A percentile compares a stretch with the other conserved stretches of the same genome.
phyloP scores from a whole-genome alignment of 2,113 vertebrate genomes.

The Pangasianodon hypophthalmus region DNA sequence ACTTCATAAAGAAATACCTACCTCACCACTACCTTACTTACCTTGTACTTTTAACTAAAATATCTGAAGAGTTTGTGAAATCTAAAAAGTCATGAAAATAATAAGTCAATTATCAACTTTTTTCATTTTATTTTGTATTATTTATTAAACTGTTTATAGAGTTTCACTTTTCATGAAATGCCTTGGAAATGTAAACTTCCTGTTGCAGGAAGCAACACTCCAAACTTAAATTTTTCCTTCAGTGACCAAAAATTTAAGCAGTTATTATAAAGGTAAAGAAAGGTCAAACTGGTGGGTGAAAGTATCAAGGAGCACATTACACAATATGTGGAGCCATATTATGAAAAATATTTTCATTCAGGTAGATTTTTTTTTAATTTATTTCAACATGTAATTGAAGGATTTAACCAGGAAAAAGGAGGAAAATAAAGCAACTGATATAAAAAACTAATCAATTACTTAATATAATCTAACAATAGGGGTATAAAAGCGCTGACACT shows the following conservation, averaged over 20 bases:
- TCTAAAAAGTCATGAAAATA: background rate
- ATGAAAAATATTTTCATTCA: background rate
- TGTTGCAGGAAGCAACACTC: background rate
- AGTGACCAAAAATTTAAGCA: background rate
- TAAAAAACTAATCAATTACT: background rate
- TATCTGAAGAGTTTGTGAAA: background rate
- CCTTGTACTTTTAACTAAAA: too few relatives aligned
- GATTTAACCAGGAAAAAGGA: background rate
- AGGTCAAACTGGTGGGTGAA: background rate
- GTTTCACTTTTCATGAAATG: background rate
- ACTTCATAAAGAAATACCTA: constrained; percentile 37
- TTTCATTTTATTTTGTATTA: background rate
- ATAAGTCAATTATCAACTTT: background rate
- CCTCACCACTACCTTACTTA: background rate
- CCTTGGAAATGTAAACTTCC: background rate
- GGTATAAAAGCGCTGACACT: background rate
- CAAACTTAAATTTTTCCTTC: background rate
- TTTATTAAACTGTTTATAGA: background rate
- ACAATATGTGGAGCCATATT: background rate
- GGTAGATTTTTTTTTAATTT: background rate
- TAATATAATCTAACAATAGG: background rate
- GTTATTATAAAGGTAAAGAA: background rate
- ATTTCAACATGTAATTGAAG: background rate
- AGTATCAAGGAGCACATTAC: background rate
- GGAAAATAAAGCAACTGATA: background rate